These are phyloP conservation scores for Solen grandis DNA, from an alignment of 1,140 invertebrate genomes.

Conservation along the genomic window DNA sequence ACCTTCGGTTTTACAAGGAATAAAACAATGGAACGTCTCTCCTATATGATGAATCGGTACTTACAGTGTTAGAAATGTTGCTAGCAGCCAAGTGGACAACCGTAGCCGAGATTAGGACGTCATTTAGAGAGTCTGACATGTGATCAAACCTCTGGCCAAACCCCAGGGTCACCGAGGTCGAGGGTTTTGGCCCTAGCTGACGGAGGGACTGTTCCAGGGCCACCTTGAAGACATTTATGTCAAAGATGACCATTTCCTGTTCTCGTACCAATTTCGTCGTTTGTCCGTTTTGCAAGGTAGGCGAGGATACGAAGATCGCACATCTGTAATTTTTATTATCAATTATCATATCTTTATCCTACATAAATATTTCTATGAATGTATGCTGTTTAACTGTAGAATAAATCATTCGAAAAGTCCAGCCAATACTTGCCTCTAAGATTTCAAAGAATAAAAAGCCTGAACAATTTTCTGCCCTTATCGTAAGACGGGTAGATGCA, in stretches of 20 bases:
- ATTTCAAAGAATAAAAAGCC: no score
- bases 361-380: no score
- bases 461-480: no score
- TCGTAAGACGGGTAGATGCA: no score
- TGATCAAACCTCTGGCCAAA: constrained; percentile 63
- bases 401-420: no score
- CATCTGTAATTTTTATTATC: constrained; percentile 62
- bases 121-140: constrained; percentile 36
- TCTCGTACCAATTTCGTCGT: constrained; percentile 56
- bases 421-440: no score
- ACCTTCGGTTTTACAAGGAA: no score
- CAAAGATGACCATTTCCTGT: constrained; percentile 60
- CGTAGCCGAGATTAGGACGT: constrained; percentile 60
- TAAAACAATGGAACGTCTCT: no score
- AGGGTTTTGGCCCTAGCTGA: constrained; percentile 57
- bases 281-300: constrained; percentile 15
- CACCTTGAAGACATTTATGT: constrained; percentile 60
- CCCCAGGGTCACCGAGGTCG: constrained; percentile 56
- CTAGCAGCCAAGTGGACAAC: constrained; percentile 52
- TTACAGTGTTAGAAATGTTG: constrained; percentile 56
- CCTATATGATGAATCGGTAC: not conserved
- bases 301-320: constrained; percentile 54
- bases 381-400: no score
- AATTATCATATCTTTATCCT: not conserved
- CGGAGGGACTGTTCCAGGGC: constrained; percentile 48